Evolutionary conservation across 2,113 vertebrate genomes (phyloP).

Genomic region (Tauraco erythrolophus): DNA sequence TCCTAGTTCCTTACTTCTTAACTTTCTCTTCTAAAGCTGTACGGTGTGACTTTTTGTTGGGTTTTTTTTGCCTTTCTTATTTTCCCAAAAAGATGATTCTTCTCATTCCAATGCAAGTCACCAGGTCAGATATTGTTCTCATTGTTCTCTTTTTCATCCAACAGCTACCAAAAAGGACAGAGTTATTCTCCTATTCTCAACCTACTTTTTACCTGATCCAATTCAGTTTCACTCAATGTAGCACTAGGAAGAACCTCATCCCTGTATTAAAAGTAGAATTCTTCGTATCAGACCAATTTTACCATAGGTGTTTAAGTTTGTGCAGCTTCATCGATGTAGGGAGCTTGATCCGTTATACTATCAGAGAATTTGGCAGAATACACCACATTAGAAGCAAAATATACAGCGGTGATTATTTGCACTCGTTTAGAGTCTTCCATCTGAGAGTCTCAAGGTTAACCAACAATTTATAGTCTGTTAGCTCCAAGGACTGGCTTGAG

Average conservation of each 20-base stretch:
- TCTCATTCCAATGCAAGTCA: not conserved
- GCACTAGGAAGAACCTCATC: not conserved
- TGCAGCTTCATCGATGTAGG: not conserved
- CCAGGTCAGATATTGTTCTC: not conserved
- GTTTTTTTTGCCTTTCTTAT: not conserved
- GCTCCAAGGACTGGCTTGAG: not conserved
- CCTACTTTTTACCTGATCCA: not conserved
- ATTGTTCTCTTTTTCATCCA: not conserved
- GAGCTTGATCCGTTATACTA: not conserved
- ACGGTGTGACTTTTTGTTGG: fast-evolving
- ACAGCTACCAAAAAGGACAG: not conserved
- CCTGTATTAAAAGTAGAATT: not conserved
- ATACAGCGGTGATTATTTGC: not conserved
- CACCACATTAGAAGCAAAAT: not conserved
- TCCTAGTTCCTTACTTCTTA: not conserved
- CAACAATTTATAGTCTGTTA: not conserved
- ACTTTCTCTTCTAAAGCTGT: not conserved
- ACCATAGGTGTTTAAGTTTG: not conserved
- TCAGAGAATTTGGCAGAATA: not conserved
- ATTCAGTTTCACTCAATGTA: not conserved
- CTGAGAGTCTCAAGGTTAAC: not conserved
- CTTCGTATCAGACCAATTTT: not conserved
- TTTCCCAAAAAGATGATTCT: not conserved
- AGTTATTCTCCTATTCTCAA: not conserved
- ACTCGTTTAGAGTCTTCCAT: not conserved